A percentile compares a stretch with the other conserved stretches of the same genome.
These are phyloP conservation scores for Mantis religiosa DNA, from an alignment of 2,888 invertebrate species.

Conservation along the genomic window DNA sequence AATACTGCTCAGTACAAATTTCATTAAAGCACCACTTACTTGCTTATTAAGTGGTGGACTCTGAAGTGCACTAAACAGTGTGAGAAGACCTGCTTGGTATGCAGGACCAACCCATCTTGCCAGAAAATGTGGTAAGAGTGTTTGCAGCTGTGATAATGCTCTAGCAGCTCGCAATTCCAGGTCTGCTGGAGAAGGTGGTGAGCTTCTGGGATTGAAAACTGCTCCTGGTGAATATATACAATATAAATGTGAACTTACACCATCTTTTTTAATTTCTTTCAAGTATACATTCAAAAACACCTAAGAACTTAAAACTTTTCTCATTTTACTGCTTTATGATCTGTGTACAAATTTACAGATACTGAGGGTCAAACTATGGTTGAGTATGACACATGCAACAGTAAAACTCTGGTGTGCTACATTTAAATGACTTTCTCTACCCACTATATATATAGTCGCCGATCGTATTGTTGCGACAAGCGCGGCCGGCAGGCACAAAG, in stretches of 20 bases:
- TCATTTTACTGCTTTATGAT: no score
- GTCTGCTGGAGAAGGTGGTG: slow-evolving; percentile 40
- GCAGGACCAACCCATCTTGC: slow-evolving; percentile 41
- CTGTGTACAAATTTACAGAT: no score
- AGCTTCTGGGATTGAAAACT: slow-evolving; percentile 40
- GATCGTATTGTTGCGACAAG: no score
- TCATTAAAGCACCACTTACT: slow-evolving; percentile 42
- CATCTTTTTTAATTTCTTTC: not conserved
- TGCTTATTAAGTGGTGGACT: slow-evolving; percentile 57
- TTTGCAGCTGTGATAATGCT: slow-evolving; percentile 47
- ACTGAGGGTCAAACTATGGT: no score
- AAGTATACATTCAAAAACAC: no score
- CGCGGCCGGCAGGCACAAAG: no score
- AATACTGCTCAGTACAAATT: no score
- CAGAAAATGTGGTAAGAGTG: slow-evolving; percentile 40
- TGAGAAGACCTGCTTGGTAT: slow-evolving; percentile 25
- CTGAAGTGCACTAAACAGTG: slow-evolving; percentile 46
- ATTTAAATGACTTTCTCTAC: no score
- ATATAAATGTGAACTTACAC: not conserved
- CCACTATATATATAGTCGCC: no score
- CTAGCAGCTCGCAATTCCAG: slow-evolving; percentile 40
- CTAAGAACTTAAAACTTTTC: no score
- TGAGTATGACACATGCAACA: no score
- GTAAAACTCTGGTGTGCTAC: no score
- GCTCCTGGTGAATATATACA: slow-evolving; percentile 37